These are phyloP conservation scores for Cottus gobio DNA, from an alignment of 2,113 vertebrate genomes.

Conservation along the genomic window DNA sequence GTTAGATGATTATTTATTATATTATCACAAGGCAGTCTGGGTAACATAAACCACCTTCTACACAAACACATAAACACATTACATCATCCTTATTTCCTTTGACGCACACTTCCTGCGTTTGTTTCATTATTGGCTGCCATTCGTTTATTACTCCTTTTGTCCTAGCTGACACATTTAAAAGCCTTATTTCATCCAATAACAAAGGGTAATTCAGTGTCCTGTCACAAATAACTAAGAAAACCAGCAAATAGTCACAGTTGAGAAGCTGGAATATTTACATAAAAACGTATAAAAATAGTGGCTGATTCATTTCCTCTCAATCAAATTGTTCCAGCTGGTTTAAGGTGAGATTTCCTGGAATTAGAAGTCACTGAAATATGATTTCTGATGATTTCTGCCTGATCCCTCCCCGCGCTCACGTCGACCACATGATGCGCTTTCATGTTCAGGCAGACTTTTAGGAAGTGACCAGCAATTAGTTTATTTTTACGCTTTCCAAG, in stretches of 20 bases:
- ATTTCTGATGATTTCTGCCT: neutral
- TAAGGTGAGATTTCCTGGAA: neutral
- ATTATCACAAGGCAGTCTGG: neutral
- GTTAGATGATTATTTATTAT: neutral
- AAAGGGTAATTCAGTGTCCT: neutral
- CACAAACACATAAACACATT: no score
- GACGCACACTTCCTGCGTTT: conserved; percentile 54
- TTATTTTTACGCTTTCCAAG: conserved; percentile 2
- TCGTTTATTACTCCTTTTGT: neutral
- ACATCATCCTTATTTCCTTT: conserved; percentile 42
- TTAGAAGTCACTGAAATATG: neutral
- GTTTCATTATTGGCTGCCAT: conserved; percentile 15
- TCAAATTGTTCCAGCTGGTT: neutral
- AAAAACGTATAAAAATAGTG: neutral
- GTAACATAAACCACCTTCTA: neutral
- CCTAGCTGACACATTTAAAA: neutral
- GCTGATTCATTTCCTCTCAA: neutral
- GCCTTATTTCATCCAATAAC: neutral
- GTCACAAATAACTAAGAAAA: neutral
- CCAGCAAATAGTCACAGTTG: neutral
- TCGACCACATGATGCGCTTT: conserved; percentile 31
- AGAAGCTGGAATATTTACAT: neutral
- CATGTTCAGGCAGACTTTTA: conserved; percentile 12
- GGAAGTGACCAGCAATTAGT: conserved; percentile 47
- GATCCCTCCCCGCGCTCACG: no score